A percentile compares a stretch with the other conserved stretches of the same genome.
These are phyloP conservation scores for Mirza zaza DNA, from an alignment of 2,113 vertebrate species.

Conservation along the genomic window DNA sequence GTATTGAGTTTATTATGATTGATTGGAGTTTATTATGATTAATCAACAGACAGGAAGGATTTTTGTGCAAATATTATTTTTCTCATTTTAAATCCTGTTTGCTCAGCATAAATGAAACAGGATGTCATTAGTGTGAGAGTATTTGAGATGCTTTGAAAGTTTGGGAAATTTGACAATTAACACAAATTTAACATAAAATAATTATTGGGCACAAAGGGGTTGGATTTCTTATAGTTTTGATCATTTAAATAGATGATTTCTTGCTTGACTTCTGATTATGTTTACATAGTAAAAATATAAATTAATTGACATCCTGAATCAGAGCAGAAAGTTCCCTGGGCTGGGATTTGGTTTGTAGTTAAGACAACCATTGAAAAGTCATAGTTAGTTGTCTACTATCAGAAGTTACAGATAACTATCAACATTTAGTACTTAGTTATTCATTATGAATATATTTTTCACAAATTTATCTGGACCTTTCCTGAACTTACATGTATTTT, in stretches of 20 bases:
- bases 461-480: neutral
- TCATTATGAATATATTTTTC: neutral
- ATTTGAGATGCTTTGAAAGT: constrained; percentile 50
- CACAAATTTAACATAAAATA: neutral
- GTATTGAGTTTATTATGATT: constrained; percentile 69
- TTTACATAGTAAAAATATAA: constrained; percentile 17
- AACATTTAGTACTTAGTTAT: neutral
- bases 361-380: neutral
- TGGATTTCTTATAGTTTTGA: constrained; percentile 29
- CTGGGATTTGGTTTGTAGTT: neutral
- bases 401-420: neutral
- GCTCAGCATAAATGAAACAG: constrained; percentile 70
- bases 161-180: neutral
- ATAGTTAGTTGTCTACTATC: neutral
- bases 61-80: constrained; percentile 79
- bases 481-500: neutral
- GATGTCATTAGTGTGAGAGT: constrained; percentile 69
- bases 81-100: constrained; percentile 77
- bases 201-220: constrained; percentile 21
- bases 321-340: neutral
- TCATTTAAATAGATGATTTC: constrained; percentile 13
- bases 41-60: constrained; percentile 76
- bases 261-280: neutral
- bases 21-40: constrained; percentile 48
- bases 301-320: neutral